Evolutionary conservation across 1,140 invertebrate species (phyloP), one percentile per base, ranked within the genome.

Genomic region (Druon quercuslanigerum): DNA sequence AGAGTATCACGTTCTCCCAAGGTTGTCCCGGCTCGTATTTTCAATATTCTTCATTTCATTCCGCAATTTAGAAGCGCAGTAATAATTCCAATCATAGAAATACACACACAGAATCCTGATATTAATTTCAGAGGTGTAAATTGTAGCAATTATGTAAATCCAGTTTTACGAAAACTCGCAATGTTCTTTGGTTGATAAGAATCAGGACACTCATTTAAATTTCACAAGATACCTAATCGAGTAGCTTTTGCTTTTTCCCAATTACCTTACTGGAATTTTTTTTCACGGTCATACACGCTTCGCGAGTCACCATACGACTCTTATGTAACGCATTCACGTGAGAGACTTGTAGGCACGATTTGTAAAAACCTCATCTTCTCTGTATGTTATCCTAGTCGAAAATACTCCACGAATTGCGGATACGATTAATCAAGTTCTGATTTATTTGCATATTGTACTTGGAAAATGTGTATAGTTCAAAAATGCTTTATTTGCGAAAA

Each of bases 101-200:
- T n/a, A n/a, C n/a, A 33, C 6, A 40, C 16, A n/a, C 25, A 46
- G 33, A 40, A 33, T 66, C 25, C n/a, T 16, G 16, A 33, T 66
- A 14, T 66, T 66, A 16, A 66, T 66, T 66, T 66, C 25, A 16
- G 60, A 46, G 16, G 46, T 66, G 60, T 66, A 66, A 66, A 66
- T 66, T 66, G 60, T 66, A 66, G 60, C 60, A 66, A 66, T 66
- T 66, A 66, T 66, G 60, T 66, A 66, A 66, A 66, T 66, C 33
- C 20, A 16, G 14, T 8, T 16, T 19, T 12, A 66, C 33, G 40
- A 40, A 66, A 66, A 40, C 40, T 5, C 60, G 16, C 25, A 46
- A 33, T 66, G 40, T 20, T 66, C 40, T 66, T 66, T 25, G 40
- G 60, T 66, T 33, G 40, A 13, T 66, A 40, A 20, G 40, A 66